Evolutionary conservation across 2,113 vertebrate species (phyloP), one percentile per base, ranked within the genome.

Genomic region (Lathamus discolor): DNA sequence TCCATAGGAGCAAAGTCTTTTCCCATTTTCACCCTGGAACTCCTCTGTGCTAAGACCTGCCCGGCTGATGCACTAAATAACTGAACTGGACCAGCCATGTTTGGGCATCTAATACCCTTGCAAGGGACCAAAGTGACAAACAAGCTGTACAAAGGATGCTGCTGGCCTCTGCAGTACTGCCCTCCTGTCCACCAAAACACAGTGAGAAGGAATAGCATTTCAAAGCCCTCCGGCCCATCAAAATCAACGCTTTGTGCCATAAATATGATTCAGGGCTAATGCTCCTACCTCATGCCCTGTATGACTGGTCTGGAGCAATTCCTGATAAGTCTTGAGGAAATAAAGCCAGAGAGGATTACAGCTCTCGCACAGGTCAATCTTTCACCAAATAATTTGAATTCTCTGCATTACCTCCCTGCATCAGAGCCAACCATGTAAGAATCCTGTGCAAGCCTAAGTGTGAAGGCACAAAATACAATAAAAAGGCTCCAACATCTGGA

Each of bases 131-230:
- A 63, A 82, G 81, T 1, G 2, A 35, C n/a, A 69, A 49, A 68
- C 0, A 0, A 87, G 52, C 28, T 22, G 23, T 3, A 29, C 51
- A 1, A 2, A 12, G 16, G 69, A 28, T 57, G 35, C 17, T 39
- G 24, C 2, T 69, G 63, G 49, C 54, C 29, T 43, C 74, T 31
- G 2, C 59, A 14, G n/a, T 7, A 14, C 55, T 55, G 48, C 52
- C 49, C 29, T 27, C 39, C 90, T 55, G 64, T 25, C 52, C 48
- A 64, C 44, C 3, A 1, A 44, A 72, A 92, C 0, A 0, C 29
- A 67, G 64, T 2, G 0, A 23, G 33, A 19, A 52, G 31, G 19
- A 51, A 27, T 0, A 44, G 29, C 0, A 0, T n/a, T 66, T 37
- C 74, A 92, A 57, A 86, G 64, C n/a, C 17, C 59, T 69, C 25